phyloP scores from a whole-genome alignment of 2,888 invertebrate species.

The Euphydryas editha region DNA sequence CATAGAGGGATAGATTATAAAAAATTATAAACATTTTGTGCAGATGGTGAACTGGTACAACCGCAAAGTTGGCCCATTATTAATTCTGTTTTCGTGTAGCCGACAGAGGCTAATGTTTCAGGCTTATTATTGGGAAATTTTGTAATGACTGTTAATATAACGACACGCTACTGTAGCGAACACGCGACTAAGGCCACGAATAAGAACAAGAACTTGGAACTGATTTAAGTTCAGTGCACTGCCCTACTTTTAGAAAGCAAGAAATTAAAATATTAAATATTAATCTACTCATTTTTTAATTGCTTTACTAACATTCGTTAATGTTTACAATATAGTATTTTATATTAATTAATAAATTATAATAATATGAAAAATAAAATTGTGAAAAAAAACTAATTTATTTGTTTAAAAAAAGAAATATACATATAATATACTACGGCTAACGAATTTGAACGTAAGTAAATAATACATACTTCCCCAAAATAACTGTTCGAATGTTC shows the following conservation, averaged over 20 bases:
- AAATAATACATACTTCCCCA: constrained; percentile 16
- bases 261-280: background rate
- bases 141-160: constrained; percentile 79
- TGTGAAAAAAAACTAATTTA: too few species aligned
- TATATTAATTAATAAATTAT: too few species aligned
- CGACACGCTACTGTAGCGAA: constrained; percentile 65
- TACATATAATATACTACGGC: background rate
- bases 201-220: constrained; percentile 22
- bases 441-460: constrained; percentile 2
- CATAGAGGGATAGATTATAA: constrained; percentile 11
- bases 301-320: background rate
- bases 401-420: background rate
- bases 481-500: constrained; percentile 18
- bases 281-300: background rate
- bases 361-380: too few species aligned
- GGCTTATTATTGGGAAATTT: constrained; percentile 78
- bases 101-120: constrained; percentile 71
- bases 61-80: constrained; percentile 72
- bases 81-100: constrained; percentile 78
- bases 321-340: background rate
- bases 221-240: constrained; percentile 22
- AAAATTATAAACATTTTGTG: constrained; percentile 15
- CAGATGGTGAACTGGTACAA: constrained; percentile 40
- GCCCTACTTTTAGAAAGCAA: background rate
- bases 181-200: constrained; percentile 60